Evolutionary conservation across 2,888 invertebrate species (phyloP), one percentile per base, ranked within the genome.

Genomic region (Lypha dubia): DNA sequence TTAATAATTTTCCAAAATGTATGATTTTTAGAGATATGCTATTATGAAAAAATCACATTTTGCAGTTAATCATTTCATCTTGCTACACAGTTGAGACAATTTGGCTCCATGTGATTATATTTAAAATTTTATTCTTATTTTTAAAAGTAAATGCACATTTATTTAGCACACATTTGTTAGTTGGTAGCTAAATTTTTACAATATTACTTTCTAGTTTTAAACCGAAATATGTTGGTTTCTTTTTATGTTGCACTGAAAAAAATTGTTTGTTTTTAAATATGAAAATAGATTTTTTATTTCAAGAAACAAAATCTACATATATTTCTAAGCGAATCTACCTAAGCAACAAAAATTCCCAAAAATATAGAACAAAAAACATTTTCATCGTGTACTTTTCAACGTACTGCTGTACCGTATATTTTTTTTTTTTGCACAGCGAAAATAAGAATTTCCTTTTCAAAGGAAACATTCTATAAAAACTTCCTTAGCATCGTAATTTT

Each of bases 381-480:
- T 41, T 62, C 15, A 0, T 41, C 1, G 22, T 62, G 62, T 62
- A 38, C 22, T 32, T 3, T 13, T 28, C 24, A 53, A 28, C 5
- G 20, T 11, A n/a, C 20, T 8, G 4, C 8, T 20, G 20, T 22
- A 49, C 17, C 17, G 22, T 15, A 7, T 38, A 44, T 44, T n/a
- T 44, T 7, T n/a, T 44, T 7, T 24, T 63, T 44, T 15, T n/a
- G 8, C n/a, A 24, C 22, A n/a, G 24, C 13, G 24, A 15, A n/a
- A 63, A 1, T 9, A 28, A 63, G 5, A 24, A 22, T 49, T 56
- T 71, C 3, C 8, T 1, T n/a, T 56, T 46, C 17, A 24, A 63
- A 65, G 41, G n/a, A 77, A 75, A 53, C 62, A 51, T 70, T 15
- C 51, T n/a, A 15, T 53, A 77, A 60, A 77, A 77, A 77, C 49